Conservation (phyloP, 2,797 vertebrate genomes). For the Rhodeus uyekii region DNA sequence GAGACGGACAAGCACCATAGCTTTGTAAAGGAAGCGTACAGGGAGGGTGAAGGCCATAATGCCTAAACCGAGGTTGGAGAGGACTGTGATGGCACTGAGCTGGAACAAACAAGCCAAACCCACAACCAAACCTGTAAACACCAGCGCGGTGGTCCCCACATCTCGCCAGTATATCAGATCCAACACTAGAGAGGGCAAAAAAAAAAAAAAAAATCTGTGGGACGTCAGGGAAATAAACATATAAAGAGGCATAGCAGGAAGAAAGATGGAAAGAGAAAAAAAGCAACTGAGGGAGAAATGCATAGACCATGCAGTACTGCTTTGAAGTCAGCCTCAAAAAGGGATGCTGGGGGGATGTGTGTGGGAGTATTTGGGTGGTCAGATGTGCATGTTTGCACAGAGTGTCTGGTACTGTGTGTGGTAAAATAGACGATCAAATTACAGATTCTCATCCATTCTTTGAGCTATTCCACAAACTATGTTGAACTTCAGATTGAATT, state of each 20-base stretch:
- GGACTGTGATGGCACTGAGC: constrained; percentile 84
- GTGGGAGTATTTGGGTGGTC: constrained; percentile 1
- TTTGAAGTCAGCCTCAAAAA: constrained; percentile 2
- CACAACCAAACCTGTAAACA: constrained; percentile 84
- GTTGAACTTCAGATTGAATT: background rate
- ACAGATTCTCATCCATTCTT: background rate
- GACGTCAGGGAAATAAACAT: constrained; percentile 24
- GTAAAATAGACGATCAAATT: background rate
- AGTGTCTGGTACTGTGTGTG: constrained; percentile 4
- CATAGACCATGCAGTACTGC: background rate
- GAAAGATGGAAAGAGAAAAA: background rate
- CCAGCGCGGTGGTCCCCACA: constrained; percentile 74
- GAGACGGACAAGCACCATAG: constrained; percentile 77
- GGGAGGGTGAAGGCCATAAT: constrained; percentile 81
- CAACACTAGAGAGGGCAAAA: constrained; percentile 69
- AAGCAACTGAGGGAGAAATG: background rate
- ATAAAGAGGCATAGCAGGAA: background rate
- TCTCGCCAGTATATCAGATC: constrained; percentile 89
- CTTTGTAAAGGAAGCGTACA: constrained; percentile 82
- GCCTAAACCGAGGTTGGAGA: constrained; percentile 80
- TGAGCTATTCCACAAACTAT: background rate
- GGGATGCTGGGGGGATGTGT: background rate
- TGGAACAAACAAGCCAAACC: constrained; percentile 85
- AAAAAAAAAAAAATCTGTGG: background rate
- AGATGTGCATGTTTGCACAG: constrained; percentile 7